These are phyloP conservation scores for Acestrorhynchus altus DNA, from an alignment of 2,797 vertebrate genomes.

Conservation along the genomic window DNA sequence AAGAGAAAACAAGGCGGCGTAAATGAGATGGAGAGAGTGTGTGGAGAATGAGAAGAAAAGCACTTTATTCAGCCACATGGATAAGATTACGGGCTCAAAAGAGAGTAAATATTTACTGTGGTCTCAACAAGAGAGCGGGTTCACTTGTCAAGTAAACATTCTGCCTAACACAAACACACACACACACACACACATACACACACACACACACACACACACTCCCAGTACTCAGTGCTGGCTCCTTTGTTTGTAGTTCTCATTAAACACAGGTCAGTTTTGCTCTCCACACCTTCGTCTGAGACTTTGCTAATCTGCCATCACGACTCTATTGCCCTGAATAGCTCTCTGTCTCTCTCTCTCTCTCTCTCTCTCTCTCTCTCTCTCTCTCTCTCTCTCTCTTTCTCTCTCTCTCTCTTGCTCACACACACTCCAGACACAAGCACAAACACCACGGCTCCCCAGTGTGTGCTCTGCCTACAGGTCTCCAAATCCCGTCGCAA, in stretches of 20 bases:
- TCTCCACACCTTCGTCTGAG: slow-evolving; percentile 45
- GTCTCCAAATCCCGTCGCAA: slow-evolving; percentile 59
- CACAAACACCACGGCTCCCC: slow-evolving; percentile 57
- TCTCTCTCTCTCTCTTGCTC: slow-evolving; percentile 9
- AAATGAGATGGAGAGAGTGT: slow-evolving; percentile 35
- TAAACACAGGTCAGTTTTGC: slow-evolving; percentile 55
- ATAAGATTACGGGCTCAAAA: slow-evolving; percentile 51
- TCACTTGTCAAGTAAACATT: slow-evolving; percentile 48
- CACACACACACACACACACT: background rate
- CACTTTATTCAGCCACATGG: slow-evolving; percentile 27
- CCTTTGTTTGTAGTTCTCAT: slow-evolving; percentile 53
- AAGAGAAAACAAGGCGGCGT: slow-evolving; percentile 38
- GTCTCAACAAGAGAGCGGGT: slow-evolving; percentile 40
- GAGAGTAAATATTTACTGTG: slow-evolving; percentile 56
- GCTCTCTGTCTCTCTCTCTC: slow-evolving; percentile 31
- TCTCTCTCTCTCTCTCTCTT: background rate
- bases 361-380: slow-evolving; percentile 25
- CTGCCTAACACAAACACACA: too few relatives aligned
- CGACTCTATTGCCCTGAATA: slow-evolving; percentile 49
- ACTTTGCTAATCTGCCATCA: slow-evolving; percentile 59
- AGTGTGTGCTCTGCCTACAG: slow-evolving; percentile 62
- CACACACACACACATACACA: slow-evolving; percentile 11
- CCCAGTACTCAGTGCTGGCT: slow-evolving; percentile 22
- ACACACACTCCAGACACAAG: slow-evolving; percentile 55
- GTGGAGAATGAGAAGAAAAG: slow-evolving; percentile 25